Percentiles rank a stretch among this genome's conserved stretches.
phyloP scores from a whole-genome alignment of 2,888 invertebrate species.

The Pristionchus entomophagus region DNA sequence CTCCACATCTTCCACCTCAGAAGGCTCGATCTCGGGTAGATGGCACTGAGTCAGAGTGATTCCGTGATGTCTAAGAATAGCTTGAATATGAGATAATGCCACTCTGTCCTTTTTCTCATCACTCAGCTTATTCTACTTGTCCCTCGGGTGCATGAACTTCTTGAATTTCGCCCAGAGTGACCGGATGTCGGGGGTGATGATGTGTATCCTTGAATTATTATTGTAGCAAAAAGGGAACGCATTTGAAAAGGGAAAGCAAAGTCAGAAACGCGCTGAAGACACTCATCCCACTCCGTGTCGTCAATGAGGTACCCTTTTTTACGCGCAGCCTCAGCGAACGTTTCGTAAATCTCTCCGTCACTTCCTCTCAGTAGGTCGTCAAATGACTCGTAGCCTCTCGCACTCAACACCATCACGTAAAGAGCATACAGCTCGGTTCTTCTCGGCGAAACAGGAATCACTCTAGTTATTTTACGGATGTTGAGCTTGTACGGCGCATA shows the following conservation, averaged over 20 bases:
- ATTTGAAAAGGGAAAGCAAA: background rate
- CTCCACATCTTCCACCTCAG: background rate
- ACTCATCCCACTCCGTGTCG: slow-evolving; percentile 24
- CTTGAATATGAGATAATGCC: background rate
- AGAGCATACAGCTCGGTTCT: slow-evolving; percentile 8
- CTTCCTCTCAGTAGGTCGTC: background rate
- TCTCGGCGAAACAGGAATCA: background rate
- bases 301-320: slow-evolving; percentile 4
- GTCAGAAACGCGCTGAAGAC: background rate
- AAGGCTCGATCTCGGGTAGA: background rate
- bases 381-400: background rate
- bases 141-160: background rate
- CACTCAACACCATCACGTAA: background rate
- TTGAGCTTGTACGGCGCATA: slow-evolving; percentile 14
- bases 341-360: background rate
- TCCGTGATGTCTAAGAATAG: slow-evolving; percentile 18
- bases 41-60: background rate
- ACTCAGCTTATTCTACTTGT: background rate
- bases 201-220: no score
- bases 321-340: slow-evolving; percentile 29
- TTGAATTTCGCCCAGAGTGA: slow-evolving; percentile 25
- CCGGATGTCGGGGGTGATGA: background rate
- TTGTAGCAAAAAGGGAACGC: background rate
- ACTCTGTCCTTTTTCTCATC: background rate
- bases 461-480: background rate